Percentiles rank a stretch among this genome's conserved stretches.
phyloP scores from a whole-genome alignment of 2,888 invertebrate species.

The Piscicola geometra region DNA sequence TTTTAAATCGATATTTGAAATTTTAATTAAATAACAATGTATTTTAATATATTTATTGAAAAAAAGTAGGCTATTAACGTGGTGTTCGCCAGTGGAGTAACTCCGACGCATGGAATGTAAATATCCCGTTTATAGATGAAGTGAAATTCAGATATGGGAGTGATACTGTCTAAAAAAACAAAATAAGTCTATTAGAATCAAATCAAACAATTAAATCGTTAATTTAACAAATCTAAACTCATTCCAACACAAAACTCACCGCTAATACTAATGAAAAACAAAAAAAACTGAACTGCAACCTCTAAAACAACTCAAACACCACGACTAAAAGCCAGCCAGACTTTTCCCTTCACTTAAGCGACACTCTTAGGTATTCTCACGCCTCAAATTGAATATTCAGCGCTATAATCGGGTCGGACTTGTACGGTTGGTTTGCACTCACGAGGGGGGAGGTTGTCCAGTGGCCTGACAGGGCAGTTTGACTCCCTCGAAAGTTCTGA shows the following conservation, averaged over 20 bases:
- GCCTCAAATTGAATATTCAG: too few species aligned
- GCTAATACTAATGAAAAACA: slow-evolving; percentile 1
- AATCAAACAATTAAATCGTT: too few species aligned
- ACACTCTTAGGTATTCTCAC: too few species aligned
- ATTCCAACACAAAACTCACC: background rate
- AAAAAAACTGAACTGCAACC: background rate
- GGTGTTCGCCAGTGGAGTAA: slow-evolving; percentile 1
- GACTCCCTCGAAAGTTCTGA: slow-evolving; percentile 27
- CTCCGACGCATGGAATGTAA: background rate
- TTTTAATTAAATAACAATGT: background rate
- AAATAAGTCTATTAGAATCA: background rate
- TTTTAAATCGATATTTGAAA: too few species aligned
- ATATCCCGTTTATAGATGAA: background rate
- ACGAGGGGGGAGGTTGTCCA: slow-evolving; percentile 28
- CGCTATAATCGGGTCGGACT: background rate
- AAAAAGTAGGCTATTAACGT: background rate
- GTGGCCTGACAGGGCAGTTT: slow-evolving; percentile 23
- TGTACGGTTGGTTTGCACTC: slow-evolving; percentile 3
- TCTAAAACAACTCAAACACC: background rate
- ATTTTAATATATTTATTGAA: background rate
- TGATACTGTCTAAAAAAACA: background rate
- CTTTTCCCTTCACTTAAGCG: too few species aligned
- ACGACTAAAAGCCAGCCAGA: background rate
- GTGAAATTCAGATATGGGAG: background rate
- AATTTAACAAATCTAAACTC: too few species aligned